Evolutionary conservation across 2,797 vertebrate species (phyloP).

Genomic region (Pantherophis alleghaniensis): DNA sequence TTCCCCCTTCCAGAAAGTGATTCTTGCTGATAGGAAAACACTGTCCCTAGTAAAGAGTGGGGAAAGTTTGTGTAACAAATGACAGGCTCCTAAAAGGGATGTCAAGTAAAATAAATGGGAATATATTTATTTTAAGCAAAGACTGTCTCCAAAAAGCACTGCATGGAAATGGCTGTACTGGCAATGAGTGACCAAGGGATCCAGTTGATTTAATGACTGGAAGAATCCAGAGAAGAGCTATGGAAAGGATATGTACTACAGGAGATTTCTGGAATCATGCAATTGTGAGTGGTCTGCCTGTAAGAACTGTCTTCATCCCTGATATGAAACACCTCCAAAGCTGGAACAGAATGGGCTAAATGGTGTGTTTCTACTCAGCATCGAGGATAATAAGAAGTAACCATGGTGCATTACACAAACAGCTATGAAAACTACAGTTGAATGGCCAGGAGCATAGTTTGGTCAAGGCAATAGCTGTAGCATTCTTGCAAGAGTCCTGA

Average conservation of each 20-base stretch:
- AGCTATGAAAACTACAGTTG: background rate
- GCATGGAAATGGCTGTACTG: background rate
- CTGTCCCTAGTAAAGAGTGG: background rate
- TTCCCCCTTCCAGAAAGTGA: background rate
- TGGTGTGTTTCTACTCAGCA: background rate
- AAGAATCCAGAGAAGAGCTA: background rate
- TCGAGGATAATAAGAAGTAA: background rate
- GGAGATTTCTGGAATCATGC: background rate
- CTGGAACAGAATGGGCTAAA: background rate
- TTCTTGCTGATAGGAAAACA: background rate
- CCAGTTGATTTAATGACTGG: background rate
- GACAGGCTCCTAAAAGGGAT: background rate
- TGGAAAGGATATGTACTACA: background rate
- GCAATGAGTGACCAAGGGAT: background rate
- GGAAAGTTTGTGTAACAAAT: background rate
- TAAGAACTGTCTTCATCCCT: background rate
- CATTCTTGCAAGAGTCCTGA: background rate
- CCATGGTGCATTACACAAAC: background rate
- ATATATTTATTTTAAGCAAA: background rate
- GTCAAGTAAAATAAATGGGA: background rate
- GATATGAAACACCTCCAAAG: background rate
- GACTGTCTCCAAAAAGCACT: background rate
- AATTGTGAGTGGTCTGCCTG: background rate
- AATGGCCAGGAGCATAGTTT: background rate
- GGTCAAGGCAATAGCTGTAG: background rate